phyloP scores from a whole-genome alignment of 2,113 vertebrate species.

The Oreocharis arfaki region DNA sequence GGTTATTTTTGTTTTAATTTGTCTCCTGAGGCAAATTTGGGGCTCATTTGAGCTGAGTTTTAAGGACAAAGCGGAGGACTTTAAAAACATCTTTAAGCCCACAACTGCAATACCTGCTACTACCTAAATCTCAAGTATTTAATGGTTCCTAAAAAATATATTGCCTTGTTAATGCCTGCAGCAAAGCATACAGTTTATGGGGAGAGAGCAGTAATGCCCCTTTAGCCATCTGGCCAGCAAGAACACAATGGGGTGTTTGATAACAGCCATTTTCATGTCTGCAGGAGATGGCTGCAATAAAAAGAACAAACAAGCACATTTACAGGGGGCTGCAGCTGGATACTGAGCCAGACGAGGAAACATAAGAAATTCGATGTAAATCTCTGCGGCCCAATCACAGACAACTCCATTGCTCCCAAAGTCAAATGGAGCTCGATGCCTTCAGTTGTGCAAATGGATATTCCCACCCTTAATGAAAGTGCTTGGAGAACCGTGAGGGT shows the following conservation, averaged over 20 bases:
- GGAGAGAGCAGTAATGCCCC: slow-evolving; percentile 48
- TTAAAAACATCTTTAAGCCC: slow-evolving; percentile 26
- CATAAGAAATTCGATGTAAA: slow-evolving; percentile 1
- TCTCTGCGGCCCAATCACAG: background rate
- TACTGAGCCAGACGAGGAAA: background rate
- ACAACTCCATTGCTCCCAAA: slow-evolving; percentile 7
- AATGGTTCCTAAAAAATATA: slow-evolving; percentile 64
- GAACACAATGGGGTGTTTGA: slow-evolving; percentile 56
- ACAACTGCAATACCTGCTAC: slow-evolving; percentile 30
- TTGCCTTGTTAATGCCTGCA: slow-evolving; percentile 62
- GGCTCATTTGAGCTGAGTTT: slow-evolving; percentile 15
- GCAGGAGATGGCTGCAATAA: slow-evolving; percentile 55
- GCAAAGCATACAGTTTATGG: slow-evolving; percentile 50
- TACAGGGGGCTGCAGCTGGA: slow-evolving; percentile 19
- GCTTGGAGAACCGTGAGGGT: background rate
- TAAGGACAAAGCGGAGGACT: slow-evolving; percentile 46
- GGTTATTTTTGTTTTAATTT: slow-evolving; percentile 56
- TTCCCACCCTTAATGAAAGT: background rate
- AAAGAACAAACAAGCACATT: slow-evolving; percentile 58
- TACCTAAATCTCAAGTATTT: slow-evolving; percentile 59
- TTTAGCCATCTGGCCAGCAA: slow-evolving; percentile 66
- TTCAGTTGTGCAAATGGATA: background rate
- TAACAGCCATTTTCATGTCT: slow-evolving; percentile 25
- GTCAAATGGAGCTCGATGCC: slow-evolving; percentile 8
- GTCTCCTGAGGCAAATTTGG: slow-evolving; percentile 6